Conservation (phyloP, 92 coral and sea anemone genomes). For the Palythoa grandiflora region DNA sequence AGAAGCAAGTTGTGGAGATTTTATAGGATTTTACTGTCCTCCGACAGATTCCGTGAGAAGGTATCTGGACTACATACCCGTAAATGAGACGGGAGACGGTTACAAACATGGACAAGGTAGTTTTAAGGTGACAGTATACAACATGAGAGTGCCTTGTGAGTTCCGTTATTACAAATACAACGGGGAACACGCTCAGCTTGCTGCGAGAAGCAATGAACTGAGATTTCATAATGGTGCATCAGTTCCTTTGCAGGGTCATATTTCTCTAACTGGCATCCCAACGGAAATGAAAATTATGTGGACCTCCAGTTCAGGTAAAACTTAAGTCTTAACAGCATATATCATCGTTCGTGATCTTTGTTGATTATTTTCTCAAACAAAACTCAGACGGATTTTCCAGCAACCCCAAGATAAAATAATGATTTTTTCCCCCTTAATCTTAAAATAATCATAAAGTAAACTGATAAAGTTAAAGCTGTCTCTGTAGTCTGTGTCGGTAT, state of each 20-base stretch:
- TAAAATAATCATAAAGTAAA: no score
- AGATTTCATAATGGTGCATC: conserved; percentile 40
- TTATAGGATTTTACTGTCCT: conserved; percentile 88
- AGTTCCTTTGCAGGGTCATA: conserved; percentile 49
- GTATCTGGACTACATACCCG: conserved; percentile 79
- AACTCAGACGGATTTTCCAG: no score
- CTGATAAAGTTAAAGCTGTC: no score
- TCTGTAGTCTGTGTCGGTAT: no score
- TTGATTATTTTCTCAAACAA: no score
- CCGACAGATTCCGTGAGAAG: conserved; percentile 66
- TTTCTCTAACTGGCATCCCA: conserved; percentile 49
- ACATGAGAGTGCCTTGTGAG: conserved; percentile 55
- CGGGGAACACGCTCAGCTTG: conserved; percentile 37
- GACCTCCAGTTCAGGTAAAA: conserved; percentile 48
- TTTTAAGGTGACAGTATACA: conserved; percentile 47
- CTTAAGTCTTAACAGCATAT: not conserved
- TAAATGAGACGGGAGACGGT: conserved; percentile 52
- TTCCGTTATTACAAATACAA: conserved; percentile 63
- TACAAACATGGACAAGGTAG: conserved; percentile 31
- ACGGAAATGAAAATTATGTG: conserved; percentile 56
- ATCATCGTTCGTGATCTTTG: not conserved
- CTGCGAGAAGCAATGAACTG: conserved; percentile 32
- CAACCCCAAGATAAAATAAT: no score
- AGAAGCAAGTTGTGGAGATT: conserved; percentile 66
- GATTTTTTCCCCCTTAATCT: no score